Conservation (phyloP, 37 sponge, comb jelly and placozoan genomes). For the Cliona cf. orientalis region DNA sequence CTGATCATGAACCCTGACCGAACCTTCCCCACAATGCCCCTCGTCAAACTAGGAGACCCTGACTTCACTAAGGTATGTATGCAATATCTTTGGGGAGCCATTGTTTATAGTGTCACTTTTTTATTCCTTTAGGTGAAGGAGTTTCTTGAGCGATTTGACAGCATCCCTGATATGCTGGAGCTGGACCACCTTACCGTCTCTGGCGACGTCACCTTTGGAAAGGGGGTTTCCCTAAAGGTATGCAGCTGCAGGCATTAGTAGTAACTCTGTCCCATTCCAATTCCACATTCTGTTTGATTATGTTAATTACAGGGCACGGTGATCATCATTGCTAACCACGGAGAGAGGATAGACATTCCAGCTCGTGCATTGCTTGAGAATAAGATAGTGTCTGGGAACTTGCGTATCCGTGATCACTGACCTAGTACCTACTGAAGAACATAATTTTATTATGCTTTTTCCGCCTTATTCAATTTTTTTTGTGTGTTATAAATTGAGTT, state of each 20-base stretch:
- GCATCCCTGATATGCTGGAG: conserved; percentile 92
- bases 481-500: too few relatives aligned
- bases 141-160: conserved; percentile 86
- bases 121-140: conserved; percentile 76
- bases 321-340: conserved; percentile 98
- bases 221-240: conserved; percentile 82
- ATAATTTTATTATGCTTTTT: not conserved
- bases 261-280: not conserved
- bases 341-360: conserved; percentile 97
- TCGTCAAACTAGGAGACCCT: conserved; percentile 93
- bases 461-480: conserved; percentile 1
- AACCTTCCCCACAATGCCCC: conserved; percentile 80
- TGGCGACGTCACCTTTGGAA: conserved; percentile 96
- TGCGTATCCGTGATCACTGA: conserved; percentile 95
- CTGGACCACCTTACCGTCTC: conserved; percentile 97
- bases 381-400: conserved; percentile 96
- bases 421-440: not conserved
- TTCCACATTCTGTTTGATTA: conserved; percentile 3
- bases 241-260: too few relatives aligned
- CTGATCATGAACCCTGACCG: conserved; percentile 79
- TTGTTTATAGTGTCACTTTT: not conserved
- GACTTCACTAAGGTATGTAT: conserved; percentile 76
- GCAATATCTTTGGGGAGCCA: not conserved
- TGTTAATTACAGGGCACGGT: conserved; percentile 86
- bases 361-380: conserved; percentile 88